phyloP scores from a whole-genome alignment of 2,797 vertebrate genomes.

The Sebastes vulpes region DNA sequence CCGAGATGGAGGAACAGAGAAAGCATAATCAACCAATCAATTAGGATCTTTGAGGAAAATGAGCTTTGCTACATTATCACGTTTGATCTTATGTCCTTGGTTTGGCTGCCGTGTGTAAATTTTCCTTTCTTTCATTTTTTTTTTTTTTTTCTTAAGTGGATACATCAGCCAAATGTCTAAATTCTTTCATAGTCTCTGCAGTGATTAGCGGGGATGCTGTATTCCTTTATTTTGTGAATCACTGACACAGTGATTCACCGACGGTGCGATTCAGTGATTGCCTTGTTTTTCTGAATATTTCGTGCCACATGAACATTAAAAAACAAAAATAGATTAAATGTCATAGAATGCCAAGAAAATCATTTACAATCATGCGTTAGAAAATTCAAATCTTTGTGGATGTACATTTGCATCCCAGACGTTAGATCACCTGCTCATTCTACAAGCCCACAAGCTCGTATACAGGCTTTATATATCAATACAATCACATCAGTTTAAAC shows the following conservation, averaged over 20 bases:
- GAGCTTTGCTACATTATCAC: conserved; percentile 79
- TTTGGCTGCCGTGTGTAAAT: conserved; percentile 52
- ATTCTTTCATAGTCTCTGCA: conserved; percentile 31
- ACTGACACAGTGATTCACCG: neutral
- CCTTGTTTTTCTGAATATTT: neutral
- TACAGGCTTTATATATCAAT: neutral
- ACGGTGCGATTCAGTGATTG: neutral
- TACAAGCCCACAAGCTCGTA: too few relatives aligned
- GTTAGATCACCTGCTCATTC: neutral
- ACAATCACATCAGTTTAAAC: neutral
- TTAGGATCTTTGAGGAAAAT: conserved; percentile 84
- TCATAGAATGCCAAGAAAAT: neutral
- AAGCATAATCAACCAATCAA: conserved; percentile 87
- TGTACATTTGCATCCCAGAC: neutral
- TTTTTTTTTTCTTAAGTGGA: conserved; percentile 24
- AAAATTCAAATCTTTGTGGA: neutral
- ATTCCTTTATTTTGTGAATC: conserved; percentile 50
- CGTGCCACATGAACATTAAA: neutral
- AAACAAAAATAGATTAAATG: neutral
- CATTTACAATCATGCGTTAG: neutral
- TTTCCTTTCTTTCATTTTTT: conserved; percentile 12
- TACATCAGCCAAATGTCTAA: conserved; percentile 45
- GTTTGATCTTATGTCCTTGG: conserved; percentile 83
- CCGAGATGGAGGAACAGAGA: conserved; percentile 76
- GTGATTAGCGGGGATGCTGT: neutral